A percentile compares a stretch with the other conserved stretches of the same genome.
Conservation (phyloP, 2,888 invertebrate species). For the Synanthedon myopaeformis region DNA sequence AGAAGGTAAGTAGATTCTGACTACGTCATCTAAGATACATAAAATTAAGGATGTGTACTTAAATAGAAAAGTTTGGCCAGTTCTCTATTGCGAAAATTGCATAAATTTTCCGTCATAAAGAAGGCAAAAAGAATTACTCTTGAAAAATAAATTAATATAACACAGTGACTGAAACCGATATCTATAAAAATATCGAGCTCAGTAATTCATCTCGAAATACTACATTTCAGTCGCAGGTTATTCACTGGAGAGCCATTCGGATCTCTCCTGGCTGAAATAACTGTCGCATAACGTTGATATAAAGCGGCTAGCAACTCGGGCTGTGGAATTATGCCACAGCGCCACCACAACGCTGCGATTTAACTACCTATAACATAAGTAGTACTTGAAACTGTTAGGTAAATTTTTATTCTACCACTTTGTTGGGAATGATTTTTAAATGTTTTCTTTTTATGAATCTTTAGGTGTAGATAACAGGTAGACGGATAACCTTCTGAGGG, state of each 20-base stretch:
- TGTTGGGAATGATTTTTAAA: neutral
- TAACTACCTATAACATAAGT: slow-evolving; percentile 3
- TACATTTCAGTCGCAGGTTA: slow-evolving; percentile 42
- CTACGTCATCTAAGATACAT: too few species aligned
- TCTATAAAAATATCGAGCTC: neutral
- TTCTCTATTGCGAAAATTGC: too few species aligned
- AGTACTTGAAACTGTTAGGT: neutral
- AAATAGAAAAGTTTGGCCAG: too few species aligned
- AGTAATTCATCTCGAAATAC: slow-evolving; percentile 10
- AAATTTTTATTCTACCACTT: neutral
- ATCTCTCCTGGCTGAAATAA: slow-evolving; percentile 46
- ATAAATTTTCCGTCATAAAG: too few species aligned
- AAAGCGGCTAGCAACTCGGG: slow-evolving; percentile 24
- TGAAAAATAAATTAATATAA: too few species aligned
- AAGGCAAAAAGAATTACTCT: too few species aligned
- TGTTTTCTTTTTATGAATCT: too few species aligned
- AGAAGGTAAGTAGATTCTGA: too few species aligned
- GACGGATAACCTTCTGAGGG: too few species aligned
- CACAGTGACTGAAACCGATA: too few species aligned
- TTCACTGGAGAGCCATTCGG: slow-evolving; percentile 44
- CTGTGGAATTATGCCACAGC: slow-evolving; percentile 18
- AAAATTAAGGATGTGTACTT: too few species aligned
- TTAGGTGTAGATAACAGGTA: too few species aligned
- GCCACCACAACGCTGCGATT: slow-evolving; percentile 8
- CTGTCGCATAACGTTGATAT: slow-evolving; percentile 57